Evolutionary conservation across 1,140 invertebrate genomes (phyloP), one percentile per base, ranked within the genome.

Genomic region (Panonychus citri): DNA sequence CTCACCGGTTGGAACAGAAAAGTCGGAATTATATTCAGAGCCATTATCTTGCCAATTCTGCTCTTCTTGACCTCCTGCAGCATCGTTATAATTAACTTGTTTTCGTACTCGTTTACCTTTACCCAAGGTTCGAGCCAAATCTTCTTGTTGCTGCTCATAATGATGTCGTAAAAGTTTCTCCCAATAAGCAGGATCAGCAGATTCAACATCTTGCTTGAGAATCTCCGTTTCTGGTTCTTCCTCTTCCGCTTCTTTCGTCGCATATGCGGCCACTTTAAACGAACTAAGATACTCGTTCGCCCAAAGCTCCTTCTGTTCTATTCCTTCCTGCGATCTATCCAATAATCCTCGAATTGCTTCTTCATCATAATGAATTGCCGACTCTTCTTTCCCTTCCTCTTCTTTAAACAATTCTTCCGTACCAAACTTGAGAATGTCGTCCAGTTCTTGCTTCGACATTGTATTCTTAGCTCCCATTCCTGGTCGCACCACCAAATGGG

Each of bases 131-230:
- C 81, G 72, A 0, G 88, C 82, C 58, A 97, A 80, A 68, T 96
- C 90, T 72, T 99, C 95, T 67, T 98, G 93, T 61, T 98, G 93
- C 66, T 99, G 95, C 70, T 99, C 95, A 66, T 97, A 99, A 70
- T 99, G 95, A 73, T 99, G 94, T 30, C 94, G 77, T 3, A 99
- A 70, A 15, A 99, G 72, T 70, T 98, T 97, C 55, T 98, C 95
- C 95, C 95, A 99, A 73, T 99, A 99, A 0, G 91, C 90, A 0
- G 94, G 94, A 75, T 99, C 95, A 0, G 90, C 91, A 66, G 91
- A 91, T 66, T 93, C 87, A 0, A 85, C 85, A 68, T 97, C 91
- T 67, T 97, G 91, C 70, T 98, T 97, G 50, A 98, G 85, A 62
- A 97, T 87, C 70, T 98, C 94, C 0, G 90, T 93, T 62, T 95